Evolutionary conservation across 2,888 invertebrate genomes (phyloP), one percentile per base, ranked within the genome.

Genomic region (Lithophane leautieri): DNA sequence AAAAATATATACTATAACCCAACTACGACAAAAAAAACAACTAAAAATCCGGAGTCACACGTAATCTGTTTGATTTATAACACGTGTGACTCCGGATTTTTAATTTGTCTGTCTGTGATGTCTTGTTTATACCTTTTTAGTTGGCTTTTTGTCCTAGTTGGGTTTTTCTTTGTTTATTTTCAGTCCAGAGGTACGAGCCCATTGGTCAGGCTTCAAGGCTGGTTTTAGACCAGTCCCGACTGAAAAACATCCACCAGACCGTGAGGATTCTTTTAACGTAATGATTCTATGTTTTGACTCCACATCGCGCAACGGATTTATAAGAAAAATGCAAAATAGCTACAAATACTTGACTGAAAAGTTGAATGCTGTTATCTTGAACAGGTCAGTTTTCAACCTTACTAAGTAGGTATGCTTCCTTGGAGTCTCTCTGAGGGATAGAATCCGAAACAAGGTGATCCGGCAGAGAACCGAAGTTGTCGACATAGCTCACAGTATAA

Each of bases 231-330:
- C 71, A 28, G 22, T 78, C 0, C 6, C 12, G 1, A 9, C 34
- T 0, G 74, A 63, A 8, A 14, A 71, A 0, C 54, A 86, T 0
- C 88, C 89, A 0, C 63, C 71, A 0, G 86, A 89, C 0, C 70
- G 89, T 4, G 89, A 88, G n/a, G 76, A 90, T 9, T 77, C 86
- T 2, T 54, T 91, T 63, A 98, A 98, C 91, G 97, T 99, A 0
- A 92, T 99, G 0, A 98, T 99, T 96, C 97, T 98, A 83, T 99
- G 98, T 1, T 98, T 98, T 87, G 99, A 99, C 94, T 99, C 99
- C 0, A 93, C 99, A 1, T 98, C 99, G 0, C 97, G 98, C 62
- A 98, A 98, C 93, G 97, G 98, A 14, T 98, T 98, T 88, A 97
- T 98, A 62, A 96, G 98, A 58, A 98, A 98, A 89, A 94, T 99